Evolutionary conservation across 2,797 vertebrate species (phyloP).

Genomic region (Corythornis leucogaster): DNA sequence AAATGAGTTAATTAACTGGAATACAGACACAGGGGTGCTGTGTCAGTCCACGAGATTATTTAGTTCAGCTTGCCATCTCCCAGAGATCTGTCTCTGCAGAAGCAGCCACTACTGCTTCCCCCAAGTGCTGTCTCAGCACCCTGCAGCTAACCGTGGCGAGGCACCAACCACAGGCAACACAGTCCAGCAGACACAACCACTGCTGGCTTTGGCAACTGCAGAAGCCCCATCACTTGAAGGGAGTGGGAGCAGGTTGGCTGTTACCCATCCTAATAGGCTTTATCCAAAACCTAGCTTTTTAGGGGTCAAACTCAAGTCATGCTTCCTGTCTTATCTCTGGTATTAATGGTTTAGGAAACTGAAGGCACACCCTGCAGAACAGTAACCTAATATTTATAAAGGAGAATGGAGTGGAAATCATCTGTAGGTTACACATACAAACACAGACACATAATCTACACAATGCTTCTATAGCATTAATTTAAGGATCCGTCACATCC

Average conservation of each 20-base stretch:
- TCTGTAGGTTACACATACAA: background rate
- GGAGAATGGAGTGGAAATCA: background rate
- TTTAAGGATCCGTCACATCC: background rate
- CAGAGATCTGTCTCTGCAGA: background rate
- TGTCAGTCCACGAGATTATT: background rate
- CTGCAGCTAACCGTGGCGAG: background rate
- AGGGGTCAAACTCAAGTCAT: background rate
- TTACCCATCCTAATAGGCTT: background rate
- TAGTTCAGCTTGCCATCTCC: background rate
- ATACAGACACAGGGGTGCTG: background rate
- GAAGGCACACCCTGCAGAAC: background rate
- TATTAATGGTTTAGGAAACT: background rate
- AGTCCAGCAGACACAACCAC: background rate
- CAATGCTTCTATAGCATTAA: background rate
- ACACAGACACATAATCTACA: background rate
- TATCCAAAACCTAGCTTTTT: background rate
- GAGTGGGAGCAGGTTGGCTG: background rate
- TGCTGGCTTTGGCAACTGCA: background rate
- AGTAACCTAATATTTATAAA: background rate
- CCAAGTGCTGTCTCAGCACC: background rate
- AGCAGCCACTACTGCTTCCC: background rate
- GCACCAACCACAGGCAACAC: background rate
- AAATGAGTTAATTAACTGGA: background rate
- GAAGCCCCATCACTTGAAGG: background rate
- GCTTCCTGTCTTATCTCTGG: background rate